phyloP scores from a whole-genome alignment of 2,113 vertebrate species.

The Cephalophus harveyi region DNA sequence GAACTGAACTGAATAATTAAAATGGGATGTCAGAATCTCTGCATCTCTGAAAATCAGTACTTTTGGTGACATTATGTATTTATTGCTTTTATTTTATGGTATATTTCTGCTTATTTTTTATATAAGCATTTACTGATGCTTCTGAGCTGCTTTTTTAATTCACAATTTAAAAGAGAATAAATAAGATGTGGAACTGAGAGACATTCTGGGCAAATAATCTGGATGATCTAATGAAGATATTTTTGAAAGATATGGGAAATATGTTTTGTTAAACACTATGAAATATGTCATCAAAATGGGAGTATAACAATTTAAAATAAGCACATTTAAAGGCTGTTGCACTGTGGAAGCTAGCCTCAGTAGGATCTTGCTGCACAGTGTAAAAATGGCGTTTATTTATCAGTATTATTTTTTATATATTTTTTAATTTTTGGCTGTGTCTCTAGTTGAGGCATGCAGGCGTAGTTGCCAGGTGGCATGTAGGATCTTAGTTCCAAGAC shows the following conservation, averaged over 20 bases:
- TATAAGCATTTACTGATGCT: neutral
- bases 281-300: neutral
- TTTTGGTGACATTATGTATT: neutral
- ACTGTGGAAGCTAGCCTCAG: neutral
- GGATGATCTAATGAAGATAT: neutral
- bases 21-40: neutral
- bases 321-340: neutral
- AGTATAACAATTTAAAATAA: neutral
- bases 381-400: neutral
- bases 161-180: neutral
- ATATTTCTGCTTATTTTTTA: conserved; percentile 22
- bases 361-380: neutral
- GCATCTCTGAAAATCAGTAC: neutral
- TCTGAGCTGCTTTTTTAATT: neutral
- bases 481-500: neutral
- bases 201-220: neutral
- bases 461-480: neutral
- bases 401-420: neutral
- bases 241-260: conserved; percentile 33
- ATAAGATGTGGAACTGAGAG: neutral
- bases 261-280: neutral
- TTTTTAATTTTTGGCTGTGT: neutral
- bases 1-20: neutral
- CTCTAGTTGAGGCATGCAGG: neutral
- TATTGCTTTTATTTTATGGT: neutral